These are phyloP conservation scores for Gastracanthus pulcherrimus DNA, from an alignment of 2,888 invertebrate species.

Conservation along the genomic window DNA sequence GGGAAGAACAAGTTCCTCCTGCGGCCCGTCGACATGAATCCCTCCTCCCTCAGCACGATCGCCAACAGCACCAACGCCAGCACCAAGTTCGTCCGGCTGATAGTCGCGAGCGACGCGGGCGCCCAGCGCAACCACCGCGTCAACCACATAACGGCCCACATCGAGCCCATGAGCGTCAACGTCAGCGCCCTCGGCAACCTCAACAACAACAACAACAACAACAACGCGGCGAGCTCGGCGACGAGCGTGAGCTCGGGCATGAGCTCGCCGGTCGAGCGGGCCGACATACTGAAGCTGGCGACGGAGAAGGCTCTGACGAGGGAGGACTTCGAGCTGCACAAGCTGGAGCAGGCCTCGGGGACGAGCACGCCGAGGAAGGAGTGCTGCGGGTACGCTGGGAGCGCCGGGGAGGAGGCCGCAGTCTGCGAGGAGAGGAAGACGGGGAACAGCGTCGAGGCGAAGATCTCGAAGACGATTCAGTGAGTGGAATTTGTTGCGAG, in stretches of 20 bases:
- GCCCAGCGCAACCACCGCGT: slow-evolving; percentile 44
- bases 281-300: slow-evolving; percentile 42
- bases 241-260: slow-evolving; percentile 47
- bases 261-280: slow-evolving; percentile 49
- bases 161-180: slow-evolving; percentile 51
- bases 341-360: slow-evolving; percentile 8
- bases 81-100: slow-evolving; percentile 51
- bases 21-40: slow-evolving; percentile 47
- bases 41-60: slow-evolving; percentile 7
- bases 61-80: slow-evolving; percentile 40
- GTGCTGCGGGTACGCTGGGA: too few species aligned
- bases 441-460: neutral
- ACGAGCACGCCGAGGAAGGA: too few species aligned
- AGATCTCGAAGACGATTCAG: slow-evolving; percentile 44
- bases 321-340: slow-evolving; percentile 36
- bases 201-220: too few species aligned
- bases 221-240: slow-evolving; percentile 31
- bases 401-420: too few species aligned
- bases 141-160: slow-evolving; percentile 55
- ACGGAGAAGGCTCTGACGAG: slow-evolving; percentile 34
- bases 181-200: slow-evolving; percentile 33
- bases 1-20: slow-evolving; percentile 48
- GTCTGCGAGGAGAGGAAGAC: too few species aligned
- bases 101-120: slow-evolving; percentile 50
- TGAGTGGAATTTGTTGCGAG: too few species aligned